These are phyloP conservation scores for Xenotilapia leptura DNA, from an alignment of 2,113 vertebrate species.

Conservation along the genomic window DNA sequence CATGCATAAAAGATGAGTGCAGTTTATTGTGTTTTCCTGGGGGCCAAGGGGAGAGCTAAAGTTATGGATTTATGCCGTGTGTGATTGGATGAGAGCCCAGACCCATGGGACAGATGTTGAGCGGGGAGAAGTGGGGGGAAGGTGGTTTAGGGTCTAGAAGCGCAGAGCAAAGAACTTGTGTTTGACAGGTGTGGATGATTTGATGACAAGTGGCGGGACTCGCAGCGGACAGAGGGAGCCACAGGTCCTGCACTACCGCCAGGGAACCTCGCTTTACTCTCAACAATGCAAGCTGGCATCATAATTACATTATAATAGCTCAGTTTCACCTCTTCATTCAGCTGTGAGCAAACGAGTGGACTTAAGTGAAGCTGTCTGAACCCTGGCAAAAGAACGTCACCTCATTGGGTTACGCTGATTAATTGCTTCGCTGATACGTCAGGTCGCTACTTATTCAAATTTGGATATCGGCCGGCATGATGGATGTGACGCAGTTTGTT, in stretches of 20 bases:
- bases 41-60: conserved; percentile 42
- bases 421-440: conserved; percentile 31
- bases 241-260: background rate
- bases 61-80: conserved; percentile 61
- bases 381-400: background rate
- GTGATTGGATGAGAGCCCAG: conserved; percentile 43
- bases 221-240: background rate
- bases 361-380: background rate
- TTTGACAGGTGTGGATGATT: conserved; percentile 29
- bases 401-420: conserved; percentile 30
- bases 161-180: background rate
- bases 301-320: conserved; percentile 26
- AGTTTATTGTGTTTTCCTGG: conserved; percentile 72
- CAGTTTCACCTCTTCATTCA: conserved; percentile 12
- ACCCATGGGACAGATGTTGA: conserved; percentile 34
- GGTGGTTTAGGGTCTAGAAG: background rate
- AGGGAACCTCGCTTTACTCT: background rate
- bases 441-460: conserved; percentile 36
- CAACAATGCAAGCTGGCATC: conserved; percentile 1
- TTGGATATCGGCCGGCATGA: conserved; percentile 17
- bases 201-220: conserved; percentile 8
- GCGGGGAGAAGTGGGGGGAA: background rate
- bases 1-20: conserved; percentile 74
- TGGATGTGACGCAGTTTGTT: conserved; percentile 44
- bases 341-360: conserved; percentile 6